A percentile compares a stretch with the other conserved stretches of the same genome.
Conservation (phyloP, 2,888 invertebrate genomes). For the Meiosimyza decipiens region DNA sequence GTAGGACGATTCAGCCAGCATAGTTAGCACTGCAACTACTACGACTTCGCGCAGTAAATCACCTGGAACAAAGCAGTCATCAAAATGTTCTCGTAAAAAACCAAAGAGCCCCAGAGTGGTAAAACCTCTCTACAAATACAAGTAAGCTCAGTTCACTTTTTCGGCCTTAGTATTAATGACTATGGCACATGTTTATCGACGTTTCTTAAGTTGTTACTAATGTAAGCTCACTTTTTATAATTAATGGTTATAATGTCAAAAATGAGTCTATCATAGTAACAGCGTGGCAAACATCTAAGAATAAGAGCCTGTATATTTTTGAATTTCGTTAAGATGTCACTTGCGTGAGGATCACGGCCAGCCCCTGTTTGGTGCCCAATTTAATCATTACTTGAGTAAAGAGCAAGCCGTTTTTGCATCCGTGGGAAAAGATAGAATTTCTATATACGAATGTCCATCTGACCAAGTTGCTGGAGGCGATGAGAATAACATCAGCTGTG, state of each 20-base stretch:
- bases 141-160: constrained; percentile 44
- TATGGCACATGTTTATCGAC: not conserved
- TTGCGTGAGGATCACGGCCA: constrained; percentile 93
- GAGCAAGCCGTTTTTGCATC: constrained; percentile 92
- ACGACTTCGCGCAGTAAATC: constrained; percentile 85
- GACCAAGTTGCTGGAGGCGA: constrained; percentile 35
- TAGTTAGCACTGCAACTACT: constrained; percentile 83
- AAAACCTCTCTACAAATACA: constrained; percentile 78
- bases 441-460: constrained; percentile 88
- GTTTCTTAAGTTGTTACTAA: not conserved
- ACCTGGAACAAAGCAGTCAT: constrained; percentile 75
- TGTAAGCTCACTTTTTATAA: not conserved
- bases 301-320: not conserved
- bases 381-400: constrained; percentile 87
- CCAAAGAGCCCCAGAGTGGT: constrained; percentile 70
- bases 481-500: constrained; percentile 71
- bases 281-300: too few relatives aligned
- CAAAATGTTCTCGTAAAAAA: constrained; percentile 71
- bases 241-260: not conserved
- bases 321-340: constrained; percentile 73
- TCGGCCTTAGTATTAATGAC: not conserved
- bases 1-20: constrained; percentile 80
- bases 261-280: too few relatives aligned
- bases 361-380: constrained; percentile 93
- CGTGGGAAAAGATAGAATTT: constrained; percentile 92